Conservation (phyloP, 2,797 vertebrate genomes). For the Toxotes lorentzi region DNA sequence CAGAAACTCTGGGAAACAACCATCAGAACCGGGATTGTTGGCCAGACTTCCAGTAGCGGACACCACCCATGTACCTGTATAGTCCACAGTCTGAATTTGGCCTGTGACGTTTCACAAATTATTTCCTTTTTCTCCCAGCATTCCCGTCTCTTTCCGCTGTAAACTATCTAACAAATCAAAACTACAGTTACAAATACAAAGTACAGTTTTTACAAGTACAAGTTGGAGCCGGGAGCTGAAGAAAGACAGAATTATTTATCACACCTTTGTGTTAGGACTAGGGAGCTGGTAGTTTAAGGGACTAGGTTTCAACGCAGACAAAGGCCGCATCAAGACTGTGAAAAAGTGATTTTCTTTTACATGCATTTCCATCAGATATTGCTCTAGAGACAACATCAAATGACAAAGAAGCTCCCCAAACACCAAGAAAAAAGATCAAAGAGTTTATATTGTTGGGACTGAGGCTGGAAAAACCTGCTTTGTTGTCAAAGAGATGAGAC, state of each 20-base stretch:
- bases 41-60: no score
- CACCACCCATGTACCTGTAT: neutral
- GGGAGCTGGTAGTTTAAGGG: neutral
- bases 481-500: conserved; percentile 20
- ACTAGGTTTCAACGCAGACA: neutral
- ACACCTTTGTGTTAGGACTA: neutral
- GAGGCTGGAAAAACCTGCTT: conserved; percentile 9
- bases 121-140: neutral
- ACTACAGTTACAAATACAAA: neutral
- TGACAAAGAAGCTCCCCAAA: conserved; percentile 32
- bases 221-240: neutral
- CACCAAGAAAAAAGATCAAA: conserved; percentile 36
- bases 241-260: neutral
- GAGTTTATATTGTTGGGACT: conserved; percentile 7
- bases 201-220: neutral
- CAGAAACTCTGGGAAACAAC: neutral
- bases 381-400: conserved; percentile 47
- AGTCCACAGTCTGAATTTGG: neutral
- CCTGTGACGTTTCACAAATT: neutral
- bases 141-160: neutral
- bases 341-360: conserved; percentile 21
- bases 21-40: neutral
- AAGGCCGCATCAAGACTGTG: neutral
- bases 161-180: neutral
- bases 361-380: conserved; percentile 45